Evolutionary conservation across 2,888 invertebrate genomes (phyloP).

Genomic region (Deroplatys truncata): DNA sequence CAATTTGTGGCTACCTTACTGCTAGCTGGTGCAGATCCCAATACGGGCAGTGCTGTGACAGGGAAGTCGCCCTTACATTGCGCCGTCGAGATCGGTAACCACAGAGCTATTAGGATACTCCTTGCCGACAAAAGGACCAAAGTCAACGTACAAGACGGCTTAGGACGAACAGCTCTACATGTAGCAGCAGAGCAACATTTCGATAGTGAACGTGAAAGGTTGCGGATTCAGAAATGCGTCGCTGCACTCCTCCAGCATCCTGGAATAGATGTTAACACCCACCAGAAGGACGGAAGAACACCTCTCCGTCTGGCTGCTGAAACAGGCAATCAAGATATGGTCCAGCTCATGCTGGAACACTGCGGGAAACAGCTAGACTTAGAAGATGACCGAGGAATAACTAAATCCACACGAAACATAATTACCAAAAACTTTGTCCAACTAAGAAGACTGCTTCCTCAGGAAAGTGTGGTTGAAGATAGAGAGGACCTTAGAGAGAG

Average conservation of each 20-base stretch:
- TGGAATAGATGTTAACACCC: not conserved
- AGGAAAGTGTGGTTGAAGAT: not conserved
- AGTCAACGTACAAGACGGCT: not conserved
- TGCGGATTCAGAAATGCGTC: not conserved
- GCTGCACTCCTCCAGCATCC: not conserved
- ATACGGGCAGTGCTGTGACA: not conserved
- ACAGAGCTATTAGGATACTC: not conserved
- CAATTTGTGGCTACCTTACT: constrained; percentile 47
- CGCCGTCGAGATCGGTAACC: not conserved
- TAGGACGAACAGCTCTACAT: constrained; percentile 17
- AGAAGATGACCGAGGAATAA: constrained; percentile 38
- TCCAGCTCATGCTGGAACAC: constrained; percentile 53
- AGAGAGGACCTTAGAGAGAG: not conserved
- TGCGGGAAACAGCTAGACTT: constrained; percentile 51
- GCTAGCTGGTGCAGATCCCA: constrained; percentile 16
- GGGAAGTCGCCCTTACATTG: not conserved
- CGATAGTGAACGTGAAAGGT: not conserved
- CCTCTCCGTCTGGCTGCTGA: constrained; percentile 42
- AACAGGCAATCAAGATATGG: constrained; percentile 51
- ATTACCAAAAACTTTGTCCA: not conserved
- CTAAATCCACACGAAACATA: not conserved
- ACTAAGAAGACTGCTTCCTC: not conserved
- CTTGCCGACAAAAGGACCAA: not conserved
- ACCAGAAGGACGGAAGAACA: constrained; percentile 8
- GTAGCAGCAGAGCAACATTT: not conserved